These are phyloP conservation scores for Sycophila sp. DNA, from an alignment of 1,140 invertebrate genomes.

Conservation along the genomic window DNA sequence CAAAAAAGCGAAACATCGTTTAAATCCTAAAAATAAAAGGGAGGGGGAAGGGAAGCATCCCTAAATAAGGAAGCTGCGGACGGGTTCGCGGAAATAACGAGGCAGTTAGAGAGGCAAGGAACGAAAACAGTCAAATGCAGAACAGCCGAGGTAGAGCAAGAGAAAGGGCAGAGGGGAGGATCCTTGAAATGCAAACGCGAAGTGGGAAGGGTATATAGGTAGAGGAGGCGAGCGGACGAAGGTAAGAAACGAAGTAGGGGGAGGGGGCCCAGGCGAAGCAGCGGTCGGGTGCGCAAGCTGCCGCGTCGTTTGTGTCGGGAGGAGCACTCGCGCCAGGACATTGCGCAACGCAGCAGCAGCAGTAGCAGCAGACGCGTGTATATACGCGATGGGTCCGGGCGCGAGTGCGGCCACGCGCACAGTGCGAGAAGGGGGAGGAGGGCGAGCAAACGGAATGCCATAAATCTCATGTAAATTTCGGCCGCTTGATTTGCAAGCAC, in stretches of 20 bases:
- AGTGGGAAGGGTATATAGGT: no score
- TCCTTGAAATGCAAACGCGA: constrained; percentile 25
- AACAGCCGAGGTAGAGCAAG: background rate
- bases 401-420: no score
- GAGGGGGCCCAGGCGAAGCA: background rate
- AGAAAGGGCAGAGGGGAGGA: background rate
- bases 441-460: constrained; percentile 59
- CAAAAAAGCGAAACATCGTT: constrained; percentile 1
- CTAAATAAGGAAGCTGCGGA: background rate
- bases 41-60: background rate
- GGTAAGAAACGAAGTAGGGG: background rate
- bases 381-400: background rate
- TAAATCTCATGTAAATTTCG: constrained; percentile 65
- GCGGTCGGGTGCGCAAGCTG: background rate
- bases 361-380: background rate
- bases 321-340: constrained; percentile 28
- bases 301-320: background rate
- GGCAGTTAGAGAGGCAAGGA: constrained; percentile 13
- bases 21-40: background rate
- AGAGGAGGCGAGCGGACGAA: no score
- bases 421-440: constrained; percentile 34
- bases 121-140: background rate
- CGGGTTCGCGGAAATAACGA: constrained; percentile 23
- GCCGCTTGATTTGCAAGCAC: constrained; percentile 64
- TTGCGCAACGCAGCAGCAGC: constrained; percentile 34